These are phyloP conservation scores for Branchipolynoe longqiensis DNA, from an alignment of 2,888 invertebrate genomes.

Conservation along the genomic window DNA sequence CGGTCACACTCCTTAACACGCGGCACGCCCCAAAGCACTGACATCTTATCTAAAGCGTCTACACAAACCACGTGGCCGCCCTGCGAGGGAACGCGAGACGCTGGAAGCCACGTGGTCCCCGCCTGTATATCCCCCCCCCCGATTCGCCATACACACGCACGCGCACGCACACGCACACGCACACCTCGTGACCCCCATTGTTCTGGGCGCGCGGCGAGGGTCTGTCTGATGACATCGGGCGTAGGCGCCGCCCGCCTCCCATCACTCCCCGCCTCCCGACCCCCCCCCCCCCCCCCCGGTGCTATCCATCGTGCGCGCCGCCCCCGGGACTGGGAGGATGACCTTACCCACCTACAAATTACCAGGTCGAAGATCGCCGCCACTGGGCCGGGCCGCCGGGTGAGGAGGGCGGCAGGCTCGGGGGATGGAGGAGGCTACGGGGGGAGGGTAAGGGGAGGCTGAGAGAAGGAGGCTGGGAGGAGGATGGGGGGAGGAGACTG, in stretches of 20 bases:
- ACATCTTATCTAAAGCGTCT: constrained; percentile 19
- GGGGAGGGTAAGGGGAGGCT: background rate
- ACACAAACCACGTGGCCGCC: constrained; percentile 42
- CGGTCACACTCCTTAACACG: background rate
- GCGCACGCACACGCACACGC: too few relatives aligned
- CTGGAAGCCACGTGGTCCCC: background rate
- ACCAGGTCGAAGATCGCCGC: constrained; percentile 16
- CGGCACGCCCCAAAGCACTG: background rate
- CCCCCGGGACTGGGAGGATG: background rate
- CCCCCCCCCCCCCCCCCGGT: background rate
- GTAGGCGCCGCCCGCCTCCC: constrained; percentile 2
- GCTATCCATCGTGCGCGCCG: background rate
- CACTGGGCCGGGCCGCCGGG: background rate
- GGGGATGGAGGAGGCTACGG: background rate
- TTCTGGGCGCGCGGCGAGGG: background rate
- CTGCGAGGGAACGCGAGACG: background rate
- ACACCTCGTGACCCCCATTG: constrained; percentile 11
- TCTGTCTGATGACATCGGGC: constrained; percentile 7
- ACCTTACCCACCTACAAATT: constrained; percentile 43
- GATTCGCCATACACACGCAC: too few relatives aligned
- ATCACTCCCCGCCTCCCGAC: background rate
- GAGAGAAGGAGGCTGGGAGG: background rate
- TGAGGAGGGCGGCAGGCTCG: background rate
- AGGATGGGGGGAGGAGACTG: background rate
- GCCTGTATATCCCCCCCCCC: too few relatives aligned